Percentiles rank a stretch among this genome's conserved stretches.
Conservation (phyloP, 2,113 vertebrate genomes). For the Rhodinocichla rosea region DNA sequence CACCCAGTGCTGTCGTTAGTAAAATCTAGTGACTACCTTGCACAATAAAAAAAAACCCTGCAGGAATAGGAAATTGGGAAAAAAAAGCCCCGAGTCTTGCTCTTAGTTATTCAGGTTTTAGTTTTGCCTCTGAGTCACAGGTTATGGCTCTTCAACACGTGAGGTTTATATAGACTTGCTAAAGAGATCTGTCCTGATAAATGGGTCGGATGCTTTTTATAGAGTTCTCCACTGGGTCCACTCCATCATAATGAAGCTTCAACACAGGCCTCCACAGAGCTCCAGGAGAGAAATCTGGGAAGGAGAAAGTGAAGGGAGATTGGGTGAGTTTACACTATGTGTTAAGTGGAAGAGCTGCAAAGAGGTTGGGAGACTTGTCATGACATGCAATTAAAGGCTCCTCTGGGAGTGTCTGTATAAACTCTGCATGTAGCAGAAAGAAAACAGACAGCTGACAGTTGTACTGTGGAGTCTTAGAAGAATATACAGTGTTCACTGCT, state of each 20-base stretch:
- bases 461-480: slow-evolving; percentile 29
- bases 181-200: slow-evolving; percentile 53
- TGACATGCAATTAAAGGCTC: slow-evolving; percentile 67
- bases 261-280: not conserved
- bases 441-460: slow-evolving; percentile 55
- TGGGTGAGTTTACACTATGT: slow-evolving; percentile 38
- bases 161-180: slow-evolving; percentile 36
- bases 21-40: slow-evolving; percentile 1
- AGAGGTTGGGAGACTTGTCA: slow-evolving; percentile 69
- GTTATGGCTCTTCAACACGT: not conserved
- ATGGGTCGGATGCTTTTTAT: slow-evolving; percentile 52
- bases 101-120: not conserved
- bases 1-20: not conserved
- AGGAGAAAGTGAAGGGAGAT: slow-evolving; percentile 61
- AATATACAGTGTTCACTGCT: slow-evolving; percentile 45
- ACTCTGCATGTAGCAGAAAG: slow-evolving; percentile 27
- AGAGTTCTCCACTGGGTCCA: slow-evolving; percentile 11
- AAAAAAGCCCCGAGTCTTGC: not conserved
- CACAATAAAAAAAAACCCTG: not conserved
- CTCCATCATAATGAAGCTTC: slow-evolving; percentile 38
- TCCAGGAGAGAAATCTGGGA: slow-evolving; percentile 15
- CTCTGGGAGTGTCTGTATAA: slow-evolving; percentile 38
- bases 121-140: slow-evolving; percentile 5
- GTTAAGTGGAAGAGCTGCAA: slow-evolving; percentile 64
- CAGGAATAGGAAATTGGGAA: not conserved